A percentile compares a stretch with the other conserved stretches of the same genome.
These are phyloP conservation scores for Bursaphelenchus okinawaensis DNA, from an alignment of 2,888 invertebrate genomes.

Conservation along the genomic window DNA sequence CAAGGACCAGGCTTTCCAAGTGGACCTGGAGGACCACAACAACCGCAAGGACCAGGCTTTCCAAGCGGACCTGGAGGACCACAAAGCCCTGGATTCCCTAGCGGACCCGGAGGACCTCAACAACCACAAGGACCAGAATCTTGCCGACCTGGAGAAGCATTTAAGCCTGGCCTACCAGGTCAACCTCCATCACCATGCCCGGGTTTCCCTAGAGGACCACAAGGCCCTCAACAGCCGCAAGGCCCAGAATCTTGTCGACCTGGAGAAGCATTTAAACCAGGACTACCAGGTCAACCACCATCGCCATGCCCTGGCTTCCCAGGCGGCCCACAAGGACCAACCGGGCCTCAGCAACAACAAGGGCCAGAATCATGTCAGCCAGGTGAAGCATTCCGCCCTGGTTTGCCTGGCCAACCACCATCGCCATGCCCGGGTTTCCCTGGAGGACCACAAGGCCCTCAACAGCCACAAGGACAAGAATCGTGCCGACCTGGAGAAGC, in stretches of 20 bases:
- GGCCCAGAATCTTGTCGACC: neutral
- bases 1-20: neutral
- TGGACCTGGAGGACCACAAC: neutral
- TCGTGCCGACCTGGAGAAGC: neutral
- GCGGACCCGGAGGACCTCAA: too few species aligned
- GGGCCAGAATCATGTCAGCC: conserved; percentile 3
- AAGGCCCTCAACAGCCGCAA: neutral
- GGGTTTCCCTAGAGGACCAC: neutral
- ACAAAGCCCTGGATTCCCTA: neutral
- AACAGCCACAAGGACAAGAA: conserved; percentile 4
- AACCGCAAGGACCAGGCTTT: neutral
- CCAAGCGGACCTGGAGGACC: neutral
- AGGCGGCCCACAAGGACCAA: neutral
- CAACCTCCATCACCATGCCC: too few species aligned
- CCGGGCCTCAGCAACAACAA: neutral
- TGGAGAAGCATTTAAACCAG: neutral
- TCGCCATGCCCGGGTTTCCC: neutral
- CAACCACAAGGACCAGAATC: too few species aligned
- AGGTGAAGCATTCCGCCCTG: too few species aligned
- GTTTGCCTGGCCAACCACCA: too few species aligned
- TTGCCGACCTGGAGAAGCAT: too few species aligned
- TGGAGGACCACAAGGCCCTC: neutral
- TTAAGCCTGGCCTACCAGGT: too few species aligned
- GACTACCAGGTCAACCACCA: neutral
- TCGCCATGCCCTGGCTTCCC: conserved; percentile 3